Base-by-base conservation (phyloP, 2,888 invertebrate genomes). In the Serrognathus titanus region DNA sequence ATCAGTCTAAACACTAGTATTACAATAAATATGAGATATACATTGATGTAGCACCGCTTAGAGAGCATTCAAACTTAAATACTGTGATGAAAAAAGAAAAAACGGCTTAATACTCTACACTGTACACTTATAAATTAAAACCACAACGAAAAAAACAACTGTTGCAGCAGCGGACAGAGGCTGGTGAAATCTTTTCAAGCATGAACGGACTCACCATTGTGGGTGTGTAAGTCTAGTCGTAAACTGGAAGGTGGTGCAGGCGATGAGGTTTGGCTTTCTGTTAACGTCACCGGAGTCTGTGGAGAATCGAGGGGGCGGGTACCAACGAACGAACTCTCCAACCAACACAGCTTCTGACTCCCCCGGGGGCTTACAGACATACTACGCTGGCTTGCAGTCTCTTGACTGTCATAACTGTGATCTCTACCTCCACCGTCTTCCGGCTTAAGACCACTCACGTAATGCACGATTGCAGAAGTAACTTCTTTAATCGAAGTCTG, bases 301-400 rank as follows among this genome's bases (percentile, higher is more conserved):
- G 93, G 93, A 48, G 91, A 90, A 68, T 92, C 92, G 72, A 91
- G 79, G 2, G 92, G 93, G 70, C 90, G 87, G 69, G 89, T 90
- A 68, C 90, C 90, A 59, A 91, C 90, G 76, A 95, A 95, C 63
- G 93, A 93, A 78, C 93, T 94, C 78, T 95, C 95, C 75, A 94
- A 83, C 94, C 95, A 94, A 77, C 89, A 91, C 70, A 92, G 77
- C 70, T 86, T 85, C 72, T 85, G 85, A 74, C 87, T 87, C 74
- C 87, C 85, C 43, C 85, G 76, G 46, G 84, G 81, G 12, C 58
- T 58, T 13, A 62, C 63, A 10, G 64, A 64, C 3, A 59, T 66
- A 16, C 75, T 74, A 51, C 75, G 59, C 54, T 73, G 72, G 52
- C 71, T 71, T 3, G 20, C 46, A 11, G 68, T 69, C 57, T 75